Evolutionary conservation across 2,888 invertebrate genomes (phyloP).

Genomic region (Nephrotoma flavescens): DNA sequence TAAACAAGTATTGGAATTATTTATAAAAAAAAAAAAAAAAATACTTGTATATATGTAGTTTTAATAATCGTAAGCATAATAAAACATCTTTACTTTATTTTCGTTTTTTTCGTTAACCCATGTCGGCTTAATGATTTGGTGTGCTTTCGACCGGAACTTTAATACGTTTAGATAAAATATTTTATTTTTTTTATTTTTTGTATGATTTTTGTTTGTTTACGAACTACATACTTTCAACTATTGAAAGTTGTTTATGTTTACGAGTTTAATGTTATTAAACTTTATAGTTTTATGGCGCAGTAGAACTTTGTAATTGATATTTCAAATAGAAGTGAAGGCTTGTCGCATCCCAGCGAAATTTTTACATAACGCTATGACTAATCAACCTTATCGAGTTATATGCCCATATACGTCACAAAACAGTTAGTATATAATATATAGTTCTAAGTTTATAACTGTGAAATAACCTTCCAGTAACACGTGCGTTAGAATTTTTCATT

Average conservation of each 20-base stretch:
- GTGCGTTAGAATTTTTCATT: neutral
- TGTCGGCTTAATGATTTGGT: neutral
- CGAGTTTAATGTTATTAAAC: neutral
- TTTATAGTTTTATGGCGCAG: neutral
- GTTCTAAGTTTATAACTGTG: neutral
- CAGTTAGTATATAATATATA: neutral
- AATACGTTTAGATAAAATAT: neutral
- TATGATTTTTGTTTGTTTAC: neutral
- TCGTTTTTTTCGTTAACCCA: neutral
- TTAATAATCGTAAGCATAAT: neutral
- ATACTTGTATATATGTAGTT: neutral
- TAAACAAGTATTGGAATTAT: neutral
- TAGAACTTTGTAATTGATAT: neutral
- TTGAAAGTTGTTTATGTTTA: neutral
- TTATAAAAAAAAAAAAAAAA: neutral
- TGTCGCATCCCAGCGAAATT: no score
- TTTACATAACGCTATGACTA: neutral
- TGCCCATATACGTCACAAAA: neutral
- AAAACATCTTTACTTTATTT: neutral
- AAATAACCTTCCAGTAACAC: neutral
- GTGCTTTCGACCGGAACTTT: neutral
- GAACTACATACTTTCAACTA: neutral
- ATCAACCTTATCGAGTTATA: neutral
- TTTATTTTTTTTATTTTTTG: neutral
- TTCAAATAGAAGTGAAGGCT: neutral